Conservation (phyloP, 2,113 vertebrate genomes). For the Laterallus jamaicensis region DNA sequence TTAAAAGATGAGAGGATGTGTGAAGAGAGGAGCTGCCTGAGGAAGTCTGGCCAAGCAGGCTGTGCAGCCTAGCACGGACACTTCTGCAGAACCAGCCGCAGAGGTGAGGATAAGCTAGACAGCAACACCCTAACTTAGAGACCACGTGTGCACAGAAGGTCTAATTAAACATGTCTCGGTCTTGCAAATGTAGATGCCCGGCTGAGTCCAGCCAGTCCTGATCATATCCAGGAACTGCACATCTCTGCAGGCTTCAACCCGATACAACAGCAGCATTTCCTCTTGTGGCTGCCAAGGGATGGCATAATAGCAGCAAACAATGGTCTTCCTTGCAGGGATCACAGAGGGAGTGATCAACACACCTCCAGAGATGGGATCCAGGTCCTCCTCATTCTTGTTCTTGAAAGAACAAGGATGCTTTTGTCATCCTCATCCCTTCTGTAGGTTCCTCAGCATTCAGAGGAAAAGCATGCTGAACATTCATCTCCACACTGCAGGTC, state of each 20-base stretch:
- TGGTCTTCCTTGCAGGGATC: background rate
- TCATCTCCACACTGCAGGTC: background rate
- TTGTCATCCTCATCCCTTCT: background rate
- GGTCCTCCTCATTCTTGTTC: background rate
- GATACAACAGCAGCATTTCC: background rate
- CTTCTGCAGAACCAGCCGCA: background rate
- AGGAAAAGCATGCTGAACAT: background rate
- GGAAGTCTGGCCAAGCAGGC: background rate
- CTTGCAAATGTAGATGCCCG: background rate
- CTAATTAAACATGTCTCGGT: background rate
- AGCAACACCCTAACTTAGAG: background rate
- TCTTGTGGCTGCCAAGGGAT: background rate
- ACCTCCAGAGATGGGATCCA: background rate
- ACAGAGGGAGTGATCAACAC: background rate
- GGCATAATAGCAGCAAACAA: background rate
- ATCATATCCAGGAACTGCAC: background rate
- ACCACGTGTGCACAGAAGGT: background rate
- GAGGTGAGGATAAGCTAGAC: background rate
- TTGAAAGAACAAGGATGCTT: background rate
- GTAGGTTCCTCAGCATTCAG: background rate
- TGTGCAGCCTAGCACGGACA: background rate
- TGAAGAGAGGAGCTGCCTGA: background rate
- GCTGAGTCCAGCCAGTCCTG: background rate
- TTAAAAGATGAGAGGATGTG: background rate
- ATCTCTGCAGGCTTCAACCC: background rate